A percentile compares a stretch with the other conserved stretches of the same genome.
Evolutionary conservation across 2,113 vertebrate genomes (phyloP).

Genomic region (Microtus richardsoni): DNA sequence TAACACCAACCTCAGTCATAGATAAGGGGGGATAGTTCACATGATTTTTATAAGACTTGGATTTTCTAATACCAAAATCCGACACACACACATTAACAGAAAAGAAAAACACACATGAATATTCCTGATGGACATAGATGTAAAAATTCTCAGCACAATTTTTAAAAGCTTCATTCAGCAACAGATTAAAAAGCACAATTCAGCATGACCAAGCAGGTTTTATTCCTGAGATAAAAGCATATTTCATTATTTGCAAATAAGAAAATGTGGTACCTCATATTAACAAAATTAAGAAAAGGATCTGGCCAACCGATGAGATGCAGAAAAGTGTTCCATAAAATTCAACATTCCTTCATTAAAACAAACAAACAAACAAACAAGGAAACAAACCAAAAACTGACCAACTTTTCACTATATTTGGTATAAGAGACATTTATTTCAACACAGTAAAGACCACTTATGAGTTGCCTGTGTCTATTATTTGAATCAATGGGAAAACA

Average conservation of each 20-base stretch:
- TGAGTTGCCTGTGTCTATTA: not conserved
- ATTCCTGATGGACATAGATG: not conserved
- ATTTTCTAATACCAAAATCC: not conserved
- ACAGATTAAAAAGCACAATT: not conserved
- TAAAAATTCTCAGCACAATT: not conserved
- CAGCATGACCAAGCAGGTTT: not conserved
- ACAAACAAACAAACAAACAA: not conserved
- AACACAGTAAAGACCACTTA: not conserved
- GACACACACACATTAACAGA: not conserved
- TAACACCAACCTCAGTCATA: not conserved
- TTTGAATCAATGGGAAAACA: not conserved
- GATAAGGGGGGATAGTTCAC: not conserved
- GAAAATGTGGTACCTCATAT: not conserved
- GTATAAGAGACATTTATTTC: not conserved
- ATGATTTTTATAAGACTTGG: not conserved
- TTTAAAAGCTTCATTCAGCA: not conserved
- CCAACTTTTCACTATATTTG: not conserved
- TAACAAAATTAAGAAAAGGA: not conserved
- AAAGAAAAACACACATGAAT: not conserved
- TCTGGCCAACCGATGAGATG: not conserved
- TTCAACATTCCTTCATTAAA: not conserved
- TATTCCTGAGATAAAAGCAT: not conserved
- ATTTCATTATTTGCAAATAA: not conserved
- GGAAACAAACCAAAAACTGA: not conserved
- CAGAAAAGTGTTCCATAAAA: not conserved